Evolutionary conservation across 2,888 invertebrate genomes (phyloP), one percentile per base, ranked within the genome.

Genomic region (Microplitis manilae): DNA sequence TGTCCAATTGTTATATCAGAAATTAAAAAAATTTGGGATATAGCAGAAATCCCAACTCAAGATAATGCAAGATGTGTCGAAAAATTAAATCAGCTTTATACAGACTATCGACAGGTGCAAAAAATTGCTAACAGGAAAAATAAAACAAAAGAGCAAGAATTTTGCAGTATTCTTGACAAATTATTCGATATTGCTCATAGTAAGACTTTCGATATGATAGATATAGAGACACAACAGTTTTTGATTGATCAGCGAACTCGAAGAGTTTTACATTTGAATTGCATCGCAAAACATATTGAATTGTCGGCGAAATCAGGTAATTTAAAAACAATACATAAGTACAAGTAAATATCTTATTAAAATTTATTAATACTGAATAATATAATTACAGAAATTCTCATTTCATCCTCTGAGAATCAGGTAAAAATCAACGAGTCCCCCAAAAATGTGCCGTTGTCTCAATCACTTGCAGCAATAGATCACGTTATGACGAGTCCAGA

Each of bases 171-270:
- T 62, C 30, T 75, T 38, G 69, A 60, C 2, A 68, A 40, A 30
- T 76, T 76, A 72, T 76, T 72, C 39, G 76, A 76, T 41, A 76
- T 76, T 20, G 72, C 76, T 20, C 72, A 72, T 40, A 38, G 76
- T 50, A 59, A 69, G 15, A 61, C 30, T 72, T 50, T 67, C 1
- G 72, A 76, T 15, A 76, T 67, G 50, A 50, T 70, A 59, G 64
- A 68, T 40, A 62, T 65, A 17, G 67, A 67, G n/a, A 20, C 38
- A 59, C 17, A n/a, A 76, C 8, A 76, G 39, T 76, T 76, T 67
- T 72, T 72, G 39, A 17, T 64, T 15, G 67, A 76, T 60, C 76
- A 76, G 59, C 9, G 72, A 62, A 50, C 76, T 39, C 17, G 41
- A 13, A 15, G 71, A 30, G 64, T 38, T 62, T 65, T 38, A 17